Evolutionary conservation across 2,113 vertebrate genomes (phyloP), one percentile per base, ranked within the genome.

Genomic region (Chaetodon trifascialis): DNA sequence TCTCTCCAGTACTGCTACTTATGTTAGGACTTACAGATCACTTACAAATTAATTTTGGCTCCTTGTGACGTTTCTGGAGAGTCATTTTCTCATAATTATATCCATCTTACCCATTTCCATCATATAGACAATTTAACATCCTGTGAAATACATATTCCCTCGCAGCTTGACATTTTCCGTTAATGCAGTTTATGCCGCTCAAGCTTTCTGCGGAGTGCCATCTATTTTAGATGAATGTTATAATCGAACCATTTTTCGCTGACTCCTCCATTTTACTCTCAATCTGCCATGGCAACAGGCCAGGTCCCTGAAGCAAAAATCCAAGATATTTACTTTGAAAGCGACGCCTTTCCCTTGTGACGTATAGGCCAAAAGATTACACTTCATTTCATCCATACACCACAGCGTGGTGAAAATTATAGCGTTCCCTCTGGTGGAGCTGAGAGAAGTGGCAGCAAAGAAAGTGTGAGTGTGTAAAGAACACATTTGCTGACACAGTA

Each of bases 211-310:
- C 56, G 67, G 62, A 82, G 51, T 46, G 60, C 77, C 80, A 74
- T 88, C 79, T 83, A 84, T 88, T 89, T 91, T 73, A 60, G 75
- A 91, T 89, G 66, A 87, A 78, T 78, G 62, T 86, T 84, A 42
- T 83, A 82, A 89, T 78, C 11, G 16, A 82, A 73, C 40, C 12
- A 47, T 78, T 86, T 87, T 88, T 82, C 68, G 81, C 90, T 89
- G 87, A 93, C 80, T 89, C 60, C n/a, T 84, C 75, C 58, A 54
- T 72, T 84, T 89, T 36, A 21, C 72, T 79, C 66, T 77, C 59
- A 82, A 60, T 79, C 60, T 84, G 58, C 62, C 38, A 1, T 71
- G 76, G 80, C 63, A 63, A 84, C 47, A 4, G 46, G 66, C 70
- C 80, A 68, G 46, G 58, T 83, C 62, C 82, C 52, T 1, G 0